phyloP scores from a whole-genome alignment of 1,140 invertebrate genomes.

The Callitettix versicolor region DNA sequence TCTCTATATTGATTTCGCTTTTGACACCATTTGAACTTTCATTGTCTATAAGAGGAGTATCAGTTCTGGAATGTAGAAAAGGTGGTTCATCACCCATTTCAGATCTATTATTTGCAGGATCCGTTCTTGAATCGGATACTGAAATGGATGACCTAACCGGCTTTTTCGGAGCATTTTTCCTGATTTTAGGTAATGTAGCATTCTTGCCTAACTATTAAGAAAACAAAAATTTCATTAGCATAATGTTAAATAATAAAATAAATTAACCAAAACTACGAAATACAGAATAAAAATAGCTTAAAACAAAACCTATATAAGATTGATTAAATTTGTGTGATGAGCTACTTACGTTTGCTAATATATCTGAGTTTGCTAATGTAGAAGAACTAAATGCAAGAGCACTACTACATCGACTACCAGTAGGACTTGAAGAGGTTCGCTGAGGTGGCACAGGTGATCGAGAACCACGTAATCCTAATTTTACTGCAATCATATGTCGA shows the following conservation, averaged over 20 bases:
- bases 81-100: background rate
- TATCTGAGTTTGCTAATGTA: background rate
- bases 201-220: slow-evolving; percentile 1
- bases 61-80: too few species aligned
- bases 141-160: slow-evolving; percentile 3
- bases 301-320: too few species aligned
- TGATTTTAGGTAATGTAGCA: slow-evolving; percentile 5
- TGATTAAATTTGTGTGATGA: background rate
- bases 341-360: slow-evolving; percentile 8
- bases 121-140: background rate
- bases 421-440: background rate
- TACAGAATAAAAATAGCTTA: too few species aligned
- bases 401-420: background rate
- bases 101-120: background rate
- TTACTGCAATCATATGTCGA: background rate
- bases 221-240: too few species aligned
- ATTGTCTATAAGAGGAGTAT: too few species aligned
- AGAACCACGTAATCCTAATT: background rate
- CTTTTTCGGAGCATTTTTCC: slow-evolving; percentile 6
- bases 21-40: too few species aligned
- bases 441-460: slow-evolving; percentile 5
- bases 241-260: too few species aligned
- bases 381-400: slow-evolving; percentile 4
- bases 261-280: too few species aligned
- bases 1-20: too few species aligned